Evolutionary conservation across 2,113 vertebrate species (phyloP).

Genomic region (Myotis lucifugus): DNA sequence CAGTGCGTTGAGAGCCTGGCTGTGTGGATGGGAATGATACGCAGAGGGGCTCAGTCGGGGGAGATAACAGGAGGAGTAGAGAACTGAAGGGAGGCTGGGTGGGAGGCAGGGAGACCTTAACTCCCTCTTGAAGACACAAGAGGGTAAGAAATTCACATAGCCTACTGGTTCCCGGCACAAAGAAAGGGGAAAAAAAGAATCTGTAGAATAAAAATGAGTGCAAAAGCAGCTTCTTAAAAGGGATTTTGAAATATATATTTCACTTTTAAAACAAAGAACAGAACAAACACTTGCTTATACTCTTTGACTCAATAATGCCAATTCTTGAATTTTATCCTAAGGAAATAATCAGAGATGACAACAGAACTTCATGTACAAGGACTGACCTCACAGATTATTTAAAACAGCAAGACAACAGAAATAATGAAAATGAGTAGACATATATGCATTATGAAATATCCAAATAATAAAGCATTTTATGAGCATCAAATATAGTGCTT

Average conservation of each 20-base stretch:
- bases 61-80: background rate
- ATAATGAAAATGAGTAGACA: background rate
- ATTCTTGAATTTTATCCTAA: constrained; percentile 15
- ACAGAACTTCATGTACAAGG: background rate
- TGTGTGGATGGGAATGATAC: background rate
- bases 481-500: background rate
- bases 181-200: background rate
- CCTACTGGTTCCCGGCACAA: background rate
- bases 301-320: background rate
- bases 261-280: constrained; percentile 24
- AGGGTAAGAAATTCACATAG: background rate
- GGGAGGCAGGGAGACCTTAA: background rate
- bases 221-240: background rate
- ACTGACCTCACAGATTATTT: background rate
- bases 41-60: background rate
- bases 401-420: background rate
- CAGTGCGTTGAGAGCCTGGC: background rate
- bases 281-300: background rate
- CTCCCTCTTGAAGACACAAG: background rate
- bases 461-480: background rate
- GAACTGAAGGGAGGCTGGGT: background rate
- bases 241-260: constrained; percentile 1
- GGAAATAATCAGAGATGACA: background rate
- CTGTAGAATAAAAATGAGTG: background rate
- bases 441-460: background rate